A percentile compares a stretch with the other conserved stretches of the same genome.
These are phyloP conservation scores for Threskiornis aethiopicus DNA, from an alignment of 2,797 vertebrate genomes.

Conservation along the genomic window DNA sequence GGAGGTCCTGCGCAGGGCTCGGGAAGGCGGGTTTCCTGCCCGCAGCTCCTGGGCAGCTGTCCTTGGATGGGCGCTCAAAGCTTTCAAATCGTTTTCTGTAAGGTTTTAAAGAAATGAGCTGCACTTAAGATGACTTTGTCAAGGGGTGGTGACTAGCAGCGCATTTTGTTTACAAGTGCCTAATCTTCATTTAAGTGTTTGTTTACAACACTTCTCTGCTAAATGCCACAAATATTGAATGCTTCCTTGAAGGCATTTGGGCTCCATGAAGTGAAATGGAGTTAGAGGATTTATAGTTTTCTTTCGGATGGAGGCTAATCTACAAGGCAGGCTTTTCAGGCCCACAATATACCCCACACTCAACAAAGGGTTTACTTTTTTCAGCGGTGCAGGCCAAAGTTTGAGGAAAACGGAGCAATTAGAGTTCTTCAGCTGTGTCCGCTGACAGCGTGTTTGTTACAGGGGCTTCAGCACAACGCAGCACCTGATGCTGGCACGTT, in stretches of 20 bases:
- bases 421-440: background rate
- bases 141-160: fast-evolving
- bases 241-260: background rate
- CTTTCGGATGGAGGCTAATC: background rate
- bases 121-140: background rate
- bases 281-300: background rate
- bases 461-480: background rate
- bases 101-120: background rate
- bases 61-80: background rate
- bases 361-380: background rate
- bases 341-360: background rate
- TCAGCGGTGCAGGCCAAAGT: background rate
- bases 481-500: background rate
- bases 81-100: background rate
- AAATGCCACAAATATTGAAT: background rate
- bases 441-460: background rate
- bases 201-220: background rate
- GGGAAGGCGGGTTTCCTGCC: background rate
- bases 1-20: background rate
- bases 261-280: background rate
- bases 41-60: background rate
- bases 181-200: background rate
- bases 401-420: background rate
- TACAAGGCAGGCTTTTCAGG: background rate
- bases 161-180: background rate